Evolutionary conservation across 2,888 invertebrate species (phyloP).

Genomic region (Lingula anatina): DNA sequence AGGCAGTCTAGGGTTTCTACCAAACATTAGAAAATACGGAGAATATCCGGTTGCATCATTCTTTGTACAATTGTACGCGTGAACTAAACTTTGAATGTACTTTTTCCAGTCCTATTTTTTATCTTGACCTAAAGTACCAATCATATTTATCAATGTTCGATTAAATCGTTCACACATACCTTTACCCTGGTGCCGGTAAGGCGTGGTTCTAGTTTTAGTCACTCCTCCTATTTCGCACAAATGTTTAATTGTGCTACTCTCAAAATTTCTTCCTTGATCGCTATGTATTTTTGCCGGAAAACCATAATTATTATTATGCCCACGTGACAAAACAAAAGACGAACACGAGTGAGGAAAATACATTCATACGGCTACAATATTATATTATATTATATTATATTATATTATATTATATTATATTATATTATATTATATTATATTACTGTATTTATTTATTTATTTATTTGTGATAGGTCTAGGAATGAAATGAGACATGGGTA

Average conservation of each 20-base stretch:
- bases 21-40: constrained; percentile 7
- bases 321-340: constrained; percentile 1
- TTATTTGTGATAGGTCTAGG: too few species aligned
- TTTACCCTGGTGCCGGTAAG: constrained; percentile 7
- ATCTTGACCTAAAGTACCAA: constrained; percentile 4
- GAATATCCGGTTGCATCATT: constrained; percentile 5
- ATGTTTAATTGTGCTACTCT: constrained; percentile 2
- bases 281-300: constrained; percentile 7
- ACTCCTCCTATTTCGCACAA: constrained; percentile 5
- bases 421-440: too few species aligned
- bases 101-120: constrained; percentile 5
- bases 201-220: constrained; percentile 8
- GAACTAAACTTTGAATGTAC: constrained; percentile 1
- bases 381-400: too few species aligned
- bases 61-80: constrained; percentile 6
- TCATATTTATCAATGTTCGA: constrained; percentile 5
- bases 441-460: too few species aligned
- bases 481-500: too few species aligned
- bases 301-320: constrained; percentile 6
- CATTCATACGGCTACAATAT: too few species aligned
- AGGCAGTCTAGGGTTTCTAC: constrained; percentile 5
- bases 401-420: too few species aligned
- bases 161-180: constrained; percentile 5
- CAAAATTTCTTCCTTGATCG: constrained; percentile 12
- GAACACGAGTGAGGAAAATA: too few species aligned